Conservation (phyloP, 1,140 invertebrate genomes). For the Papilio glaucus region DNA sequence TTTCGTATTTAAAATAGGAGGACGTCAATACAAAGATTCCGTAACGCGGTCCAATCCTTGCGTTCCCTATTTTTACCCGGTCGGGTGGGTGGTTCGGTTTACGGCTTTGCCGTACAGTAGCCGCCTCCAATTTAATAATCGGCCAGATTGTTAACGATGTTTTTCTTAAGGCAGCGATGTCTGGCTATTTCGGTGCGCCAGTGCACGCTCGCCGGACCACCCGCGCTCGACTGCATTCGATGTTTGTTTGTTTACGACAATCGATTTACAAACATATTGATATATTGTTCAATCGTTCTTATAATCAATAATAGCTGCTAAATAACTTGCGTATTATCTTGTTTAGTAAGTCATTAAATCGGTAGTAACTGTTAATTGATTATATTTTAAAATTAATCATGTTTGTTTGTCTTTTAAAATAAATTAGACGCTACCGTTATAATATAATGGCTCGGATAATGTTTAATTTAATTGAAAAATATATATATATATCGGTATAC, state of each 20-base stretch:
- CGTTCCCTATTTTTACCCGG: constrained; percentile 58
- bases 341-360: background rate
- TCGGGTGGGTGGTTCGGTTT: constrained; percentile 73
- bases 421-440: too few species aligned
- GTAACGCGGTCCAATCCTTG: constrained; percentile 1
- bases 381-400: background rate
- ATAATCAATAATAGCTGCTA: constrained; percentile 16
- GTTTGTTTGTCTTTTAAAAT: too few species aligned
- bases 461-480: too few species aligned
- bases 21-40: constrained; percentile 1
- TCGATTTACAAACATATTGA: background rate
- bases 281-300: background rate
- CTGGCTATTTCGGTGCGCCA: constrained; percentile 68
- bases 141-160: constrained; percentile 72
- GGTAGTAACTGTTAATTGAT: background rate
- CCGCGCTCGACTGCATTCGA: constrained; percentile 44
- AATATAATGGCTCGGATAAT: too few species aligned
- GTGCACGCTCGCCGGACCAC: constrained; percentile 58
- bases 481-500: too few species aligned
- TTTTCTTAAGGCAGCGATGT: constrained; percentile 70
- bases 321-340: background rate
- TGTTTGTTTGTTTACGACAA: constrained; percentile 38
- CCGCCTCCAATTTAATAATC: constrained; percentile 76
- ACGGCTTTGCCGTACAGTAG: constrained; percentile 63
- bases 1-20: constrained; percentile 8